A percentile compares a stretch with the other conserved stretches of the same genome.
These are phyloP conservation scores for Arctopsyche grandis DNA, from an alignment of 1,140 invertebrate genomes.

Conservation along the genomic window DNA sequence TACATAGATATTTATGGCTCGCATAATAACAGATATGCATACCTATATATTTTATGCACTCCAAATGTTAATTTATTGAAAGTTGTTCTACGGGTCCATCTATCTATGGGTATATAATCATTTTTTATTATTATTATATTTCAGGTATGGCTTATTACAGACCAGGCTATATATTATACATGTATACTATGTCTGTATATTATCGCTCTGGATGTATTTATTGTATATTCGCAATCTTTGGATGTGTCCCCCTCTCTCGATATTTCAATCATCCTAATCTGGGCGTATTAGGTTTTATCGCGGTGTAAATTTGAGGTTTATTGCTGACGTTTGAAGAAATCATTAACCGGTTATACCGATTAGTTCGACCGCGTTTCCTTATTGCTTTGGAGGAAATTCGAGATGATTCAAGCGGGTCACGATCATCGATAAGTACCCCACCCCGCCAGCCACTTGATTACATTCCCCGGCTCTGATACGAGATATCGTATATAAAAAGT, in stretches of 20 bases:
- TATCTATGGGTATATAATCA: not conserved
- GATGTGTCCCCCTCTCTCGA: not conserved
- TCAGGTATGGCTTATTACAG: not conserved
- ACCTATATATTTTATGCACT: slow-evolving; percentile 10
- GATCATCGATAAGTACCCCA: not conserved
- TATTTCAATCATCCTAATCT: not conserved
- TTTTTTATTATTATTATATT: not conserved
- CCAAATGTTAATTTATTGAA: slow-evolving; percentile 22
- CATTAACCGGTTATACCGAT: slow-evolving; percentile 21
- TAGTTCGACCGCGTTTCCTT: slow-evolving; percentile 3
- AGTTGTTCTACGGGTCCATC: slow-evolving; percentile 3
- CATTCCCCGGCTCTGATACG: no score
- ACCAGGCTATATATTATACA: not conserved
- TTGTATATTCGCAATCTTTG: not conserved
- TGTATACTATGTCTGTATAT: not conserved
- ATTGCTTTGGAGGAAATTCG: slow-evolving; percentile 10
- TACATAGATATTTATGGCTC: not conserved
- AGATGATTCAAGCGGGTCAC: slow-evolving; percentile 26
- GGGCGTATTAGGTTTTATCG: not conserved
- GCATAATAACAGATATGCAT: not conserved
- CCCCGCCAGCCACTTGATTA: no score
- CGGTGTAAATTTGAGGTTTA: not conserved
- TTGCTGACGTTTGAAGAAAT: slow-evolving; percentile 14
- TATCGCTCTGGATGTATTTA: not conserved
- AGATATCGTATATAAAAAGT: no score